Percentiles rank a stretch among this genome's conserved stretches.
These are phyloP conservation scores for Odocoileus virginianus DNA, from an alignment of 2,113 vertebrate genomes.

Conservation along the genomic window DNA sequence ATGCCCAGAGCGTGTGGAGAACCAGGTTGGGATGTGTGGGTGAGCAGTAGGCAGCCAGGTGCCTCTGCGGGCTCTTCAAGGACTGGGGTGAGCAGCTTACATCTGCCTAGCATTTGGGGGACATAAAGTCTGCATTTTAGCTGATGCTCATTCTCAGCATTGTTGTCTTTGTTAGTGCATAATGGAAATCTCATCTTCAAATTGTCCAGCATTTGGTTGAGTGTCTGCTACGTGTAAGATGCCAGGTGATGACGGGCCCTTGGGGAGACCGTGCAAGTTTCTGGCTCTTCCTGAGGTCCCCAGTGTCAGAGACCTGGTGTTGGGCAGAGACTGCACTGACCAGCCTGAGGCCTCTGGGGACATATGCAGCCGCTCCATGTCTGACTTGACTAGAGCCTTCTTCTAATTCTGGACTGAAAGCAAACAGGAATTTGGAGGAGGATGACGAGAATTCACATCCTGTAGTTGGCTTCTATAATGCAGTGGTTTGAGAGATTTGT, in stretches of 20 bases:
- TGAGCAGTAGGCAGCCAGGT: conserved; percentile 42
- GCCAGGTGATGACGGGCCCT: not conserved
- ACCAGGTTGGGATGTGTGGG: conserved; percentile 57
- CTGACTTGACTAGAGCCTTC: not conserved
- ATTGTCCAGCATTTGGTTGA: not conserved
- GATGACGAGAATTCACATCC: not conserved
- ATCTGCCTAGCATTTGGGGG: not conserved
- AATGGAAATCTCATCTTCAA: not conserved
- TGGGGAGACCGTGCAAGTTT: not conserved
- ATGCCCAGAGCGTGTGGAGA: conserved; percentile 21
- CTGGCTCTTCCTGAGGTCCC: not conserved
- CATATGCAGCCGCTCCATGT: not conserved
- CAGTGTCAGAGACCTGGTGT: not conserved
- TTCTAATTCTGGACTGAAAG: not conserved
- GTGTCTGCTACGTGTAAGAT: not conserved
- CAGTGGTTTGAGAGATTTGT: not conserved
- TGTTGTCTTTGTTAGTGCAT: not conserved
- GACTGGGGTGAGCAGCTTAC: not conserved
- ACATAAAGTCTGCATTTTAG: not conserved
- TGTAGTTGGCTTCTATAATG: not conserved
- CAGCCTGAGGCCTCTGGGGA: not conserved
- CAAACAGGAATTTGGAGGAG: not conserved
- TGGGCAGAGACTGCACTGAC: not conserved
- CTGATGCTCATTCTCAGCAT: not conserved
- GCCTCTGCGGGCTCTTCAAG: not conserved